phyloP scores from a whole-genome alignment of 2,113 vertebrate genomes.

The Isurus oxyrinchus region DNA sequence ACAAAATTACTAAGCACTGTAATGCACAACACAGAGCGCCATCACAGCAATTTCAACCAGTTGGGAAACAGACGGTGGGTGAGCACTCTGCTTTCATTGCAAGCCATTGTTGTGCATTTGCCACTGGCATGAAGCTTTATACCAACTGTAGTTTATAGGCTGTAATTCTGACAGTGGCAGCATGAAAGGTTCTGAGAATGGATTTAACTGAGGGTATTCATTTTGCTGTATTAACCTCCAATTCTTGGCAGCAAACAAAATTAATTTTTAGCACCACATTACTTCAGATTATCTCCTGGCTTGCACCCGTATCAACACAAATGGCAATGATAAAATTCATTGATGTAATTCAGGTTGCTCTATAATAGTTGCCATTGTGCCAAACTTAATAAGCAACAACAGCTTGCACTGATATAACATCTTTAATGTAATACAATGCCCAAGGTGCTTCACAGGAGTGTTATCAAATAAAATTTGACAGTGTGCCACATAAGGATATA shows the following conservation, averaged over 20 bases:
- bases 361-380: background rate
- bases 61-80: background rate
- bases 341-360: background rate
- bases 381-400: background rate
- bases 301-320: background rate
- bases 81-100: background rate
- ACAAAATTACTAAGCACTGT: background rate
- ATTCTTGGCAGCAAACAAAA: background rate
- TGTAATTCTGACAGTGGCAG: background rate
- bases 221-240: background rate
- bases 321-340: background rate
- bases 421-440: background rate
- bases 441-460: background rate
- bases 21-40: background rate
- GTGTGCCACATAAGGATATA: background rate
- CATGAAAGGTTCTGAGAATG: background rate
- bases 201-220: background rate
- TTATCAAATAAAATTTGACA: background rate
- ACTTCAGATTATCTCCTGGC: background rate
- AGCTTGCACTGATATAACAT: too few relatives aligned
- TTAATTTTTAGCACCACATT: background rate
- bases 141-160: background rate
- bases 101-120: background rate
- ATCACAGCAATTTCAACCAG: background rate
- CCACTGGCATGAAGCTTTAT: background rate